These are phyloP conservation scores for Cataglyphis livida DNA, from an alignment of 2,888 invertebrate species.

Conservation along the genomic window DNA sequence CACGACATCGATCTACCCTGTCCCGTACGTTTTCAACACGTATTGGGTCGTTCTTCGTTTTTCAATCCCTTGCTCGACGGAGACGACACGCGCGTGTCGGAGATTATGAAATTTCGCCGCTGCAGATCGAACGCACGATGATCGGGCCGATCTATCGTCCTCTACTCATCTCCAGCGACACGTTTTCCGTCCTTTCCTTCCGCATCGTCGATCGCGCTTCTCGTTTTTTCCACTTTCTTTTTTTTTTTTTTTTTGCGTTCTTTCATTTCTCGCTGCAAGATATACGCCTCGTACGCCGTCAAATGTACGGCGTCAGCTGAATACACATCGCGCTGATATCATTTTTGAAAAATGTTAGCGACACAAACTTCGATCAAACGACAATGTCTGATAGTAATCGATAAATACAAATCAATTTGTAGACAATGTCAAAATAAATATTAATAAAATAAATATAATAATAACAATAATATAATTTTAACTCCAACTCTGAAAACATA, in stretches of 20 bases:
- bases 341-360: conserved; percentile 33
- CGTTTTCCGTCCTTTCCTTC: conserved; percentile 49
- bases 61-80: conserved; percentile 57
- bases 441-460: conserved; percentile 11
- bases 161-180: conserved; percentile 42
- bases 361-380: not conserved
- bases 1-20: conserved; percentile 17
- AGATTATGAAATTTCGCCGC: conserved; percentile 77
- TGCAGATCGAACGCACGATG: conserved; percentile 73
- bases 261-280: conserved; percentile 42
- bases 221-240: conserved; percentile 31
- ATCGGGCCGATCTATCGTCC: conserved; percentile 58
- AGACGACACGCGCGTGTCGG: conserved; percentile 63
- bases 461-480: conserved; percentile 10
- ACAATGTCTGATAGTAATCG: not conserved
- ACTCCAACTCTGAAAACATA: conserved; percentile 12
- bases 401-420: conserved; percentile 34
- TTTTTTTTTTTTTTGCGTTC: conserved; percentile 37
- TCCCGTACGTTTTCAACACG: conserved; percentile 8
- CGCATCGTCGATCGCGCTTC: conserved; percentile 37
- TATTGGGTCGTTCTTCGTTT: conserved; percentile 45
- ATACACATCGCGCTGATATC: conserved; percentile 37
- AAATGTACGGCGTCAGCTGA: conserved; percentile 53
- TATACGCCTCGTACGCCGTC: conserved; percentile 42
- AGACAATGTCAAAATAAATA: not conserved